These are phyloP conservation scores for Pipistrellus pygmaeus DNA, from an alignment of 2,797 vertebrate genomes.

Conservation along the genomic window DNA sequence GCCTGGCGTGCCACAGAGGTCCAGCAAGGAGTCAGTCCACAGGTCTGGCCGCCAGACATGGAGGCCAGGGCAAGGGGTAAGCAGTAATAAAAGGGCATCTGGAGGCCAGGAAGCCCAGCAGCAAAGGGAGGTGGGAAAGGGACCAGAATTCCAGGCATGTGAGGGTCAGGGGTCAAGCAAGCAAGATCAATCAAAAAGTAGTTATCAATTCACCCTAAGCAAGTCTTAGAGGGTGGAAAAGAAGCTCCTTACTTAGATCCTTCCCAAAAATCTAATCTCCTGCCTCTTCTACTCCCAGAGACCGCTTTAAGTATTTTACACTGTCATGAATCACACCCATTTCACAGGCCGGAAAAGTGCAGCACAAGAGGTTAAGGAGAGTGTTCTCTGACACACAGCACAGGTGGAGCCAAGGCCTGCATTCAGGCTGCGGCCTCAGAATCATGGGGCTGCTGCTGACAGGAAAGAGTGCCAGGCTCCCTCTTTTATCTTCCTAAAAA, in stretches of 20 bases:
- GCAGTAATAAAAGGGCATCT: constrained; percentile 51
- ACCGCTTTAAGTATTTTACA: not conserved
- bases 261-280: not conserved
- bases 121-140: not conserved
- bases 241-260: not conserved
- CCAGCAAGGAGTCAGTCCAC: not conserved
- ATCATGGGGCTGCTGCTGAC: accelerated
- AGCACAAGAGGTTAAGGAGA: not conserved
- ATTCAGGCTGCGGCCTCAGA: not conserved
- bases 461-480: not conserved
- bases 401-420: not conserved
- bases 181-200: constrained; percentile 57
- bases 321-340: not conserved
- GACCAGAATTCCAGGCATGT: constrained; percentile 71
- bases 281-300: not conserved
- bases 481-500: not conserved
- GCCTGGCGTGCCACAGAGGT: not conserved
- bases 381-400: not conserved
- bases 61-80: not conserved
- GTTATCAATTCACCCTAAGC: not conserved
- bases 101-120: constrained; percentile 26
- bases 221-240: not conserved
- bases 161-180: constrained; percentile 68
- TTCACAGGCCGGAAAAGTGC: not conserved
- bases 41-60: not conserved